Evolutionary conservation across 2,113 vertebrate species (phyloP).

Genomic region (Pterophyllum scalare): DNA sequence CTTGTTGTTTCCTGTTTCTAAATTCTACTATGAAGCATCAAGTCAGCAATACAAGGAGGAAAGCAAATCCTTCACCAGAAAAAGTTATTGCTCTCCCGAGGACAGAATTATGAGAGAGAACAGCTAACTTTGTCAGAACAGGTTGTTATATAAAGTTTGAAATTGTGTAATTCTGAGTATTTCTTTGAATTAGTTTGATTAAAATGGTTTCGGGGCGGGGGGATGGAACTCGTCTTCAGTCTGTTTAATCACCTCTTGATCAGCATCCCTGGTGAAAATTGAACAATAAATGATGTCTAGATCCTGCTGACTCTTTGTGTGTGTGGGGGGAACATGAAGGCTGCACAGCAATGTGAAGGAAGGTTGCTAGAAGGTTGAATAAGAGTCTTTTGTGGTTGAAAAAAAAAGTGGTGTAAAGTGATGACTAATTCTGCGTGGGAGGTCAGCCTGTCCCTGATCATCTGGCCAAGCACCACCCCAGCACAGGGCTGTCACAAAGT

Average conservation of each 20-base stretch:
- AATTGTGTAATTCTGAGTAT: not conserved
- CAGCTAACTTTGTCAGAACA: not conserved
- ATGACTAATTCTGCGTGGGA: conserved; percentile 84
- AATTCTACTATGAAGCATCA: not conserved
- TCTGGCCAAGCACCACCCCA: conserved; percentile 71
- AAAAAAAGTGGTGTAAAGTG: conserved; percentile 72
- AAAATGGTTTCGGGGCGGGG: not conserved
- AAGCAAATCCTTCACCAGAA: not conserved
- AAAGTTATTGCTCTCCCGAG: not conserved
- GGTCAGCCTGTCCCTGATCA: conserved; percentile 78
- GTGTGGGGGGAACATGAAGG: conserved; percentile 42
- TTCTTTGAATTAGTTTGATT: not conserved
- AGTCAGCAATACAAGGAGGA: not conserved
- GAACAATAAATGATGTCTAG: conserved; percentile 49
- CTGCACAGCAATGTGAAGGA: conserved; percentile 52
- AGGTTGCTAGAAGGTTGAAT: conserved; percentile 69
- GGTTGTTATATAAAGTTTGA: not conserved
- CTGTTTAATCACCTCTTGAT: conserved; percentile 31
- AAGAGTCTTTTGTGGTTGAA: conserved; percentile 64
- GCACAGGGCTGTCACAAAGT: conserved; percentile 58
- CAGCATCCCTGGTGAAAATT: conserved; percentile 40
- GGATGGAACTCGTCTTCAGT: not conserved
- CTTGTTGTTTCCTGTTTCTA: not conserved
- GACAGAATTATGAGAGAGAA: not conserved
- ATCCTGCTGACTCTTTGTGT: conserved; percentile 39